A percentile compares a stretch with the other conserved stretches of the same genome.
phyloP scores from a whole-genome alignment of 1,140 invertebrate genomes.

The Steinernema khuongi region DNA sequence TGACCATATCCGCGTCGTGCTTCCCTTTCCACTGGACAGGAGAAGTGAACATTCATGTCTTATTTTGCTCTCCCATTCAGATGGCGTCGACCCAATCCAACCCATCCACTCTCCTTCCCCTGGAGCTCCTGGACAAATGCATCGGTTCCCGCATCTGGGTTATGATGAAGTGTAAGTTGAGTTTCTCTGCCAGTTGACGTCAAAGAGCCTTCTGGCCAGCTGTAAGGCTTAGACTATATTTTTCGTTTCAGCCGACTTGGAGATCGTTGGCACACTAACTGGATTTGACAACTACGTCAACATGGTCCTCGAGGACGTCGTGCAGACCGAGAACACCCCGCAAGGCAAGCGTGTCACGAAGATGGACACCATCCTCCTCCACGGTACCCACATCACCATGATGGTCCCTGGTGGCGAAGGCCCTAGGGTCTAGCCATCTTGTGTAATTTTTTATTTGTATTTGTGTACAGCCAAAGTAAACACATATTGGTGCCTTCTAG shows the following conservation, averaged over 20 bases:
- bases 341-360: constrained; percentile 93
- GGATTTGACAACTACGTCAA: constrained; percentile 99
- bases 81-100: constrained; percentile 62
- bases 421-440: constrained; percentile 59
- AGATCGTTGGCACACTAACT: constrained; percentile 91
- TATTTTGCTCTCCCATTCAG: background rate
- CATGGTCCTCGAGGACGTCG: constrained; percentile 66
- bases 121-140: constrained; percentile 99
- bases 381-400: constrained; percentile 87
- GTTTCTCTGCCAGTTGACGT: constrained; percentile 18
- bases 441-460: constrained; percentile 9
- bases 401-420: constrained; percentile 63
- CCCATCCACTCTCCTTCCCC: constrained; percentile 70
- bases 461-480: constrained; percentile 11
- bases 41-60: no score
- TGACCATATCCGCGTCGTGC: no score
- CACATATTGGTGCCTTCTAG: background rate
- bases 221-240: constrained; percentile 14
- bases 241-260: constrained; percentile 71
- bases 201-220: background rate
- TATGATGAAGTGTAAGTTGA: constrained; percentile 83
- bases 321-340: constrained; percentile 78
- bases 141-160: constrained; percentile 98
- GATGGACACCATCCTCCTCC: constrained; percentile 92
- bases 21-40: no score